These are phyloP conservation scores for Pelobates cultripes DNA, from an alignment of 2,797 vertebrate species.

Conservation along the genomic window DNA sequence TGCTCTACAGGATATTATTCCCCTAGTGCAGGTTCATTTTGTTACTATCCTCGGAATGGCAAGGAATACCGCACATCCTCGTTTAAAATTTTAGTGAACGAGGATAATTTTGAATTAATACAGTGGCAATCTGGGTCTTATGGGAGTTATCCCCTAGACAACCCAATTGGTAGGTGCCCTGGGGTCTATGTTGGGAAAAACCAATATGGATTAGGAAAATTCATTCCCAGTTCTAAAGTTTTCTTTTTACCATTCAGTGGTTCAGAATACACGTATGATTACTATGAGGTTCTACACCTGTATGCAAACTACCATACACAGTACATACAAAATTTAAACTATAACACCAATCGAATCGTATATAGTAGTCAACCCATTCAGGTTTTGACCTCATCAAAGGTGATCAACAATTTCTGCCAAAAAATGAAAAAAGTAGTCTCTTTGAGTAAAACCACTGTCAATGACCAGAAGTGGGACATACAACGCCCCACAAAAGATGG, in stretches of 20 bases:
- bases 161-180: background rate
- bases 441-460: conserved; percentile 70
- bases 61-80: conserved; percentile 65
- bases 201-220: conserved; percentile 52
- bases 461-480: conserved; percentile 75
- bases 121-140: conserved; percentile 1
- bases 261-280: conserved; percentile 46
- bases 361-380: conserved; percentile 62
- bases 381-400: conserved; percentile 72
- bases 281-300: conserved; percentile 48
- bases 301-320: conserved; percentile 34
- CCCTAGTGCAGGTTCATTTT: conserved; percentile 70
- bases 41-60: conserved; percentile 72
- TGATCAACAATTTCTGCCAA: conserved; percentile 77
- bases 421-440: conserved; percentile 68
- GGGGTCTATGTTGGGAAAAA: conserved; percentile 27
- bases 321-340: conserved; percentile 55
- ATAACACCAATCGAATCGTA: conserved; percentile 30
- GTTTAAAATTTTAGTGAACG: conserved; percentile 37
- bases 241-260: conserved; percentile 50
- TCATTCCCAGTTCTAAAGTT: conserved; percentile 21
- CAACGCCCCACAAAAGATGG: conserved; percentile 73
- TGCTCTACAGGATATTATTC: conserved; percentile 75
- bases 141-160: background rate
- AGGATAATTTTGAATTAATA: conserved; percentile 4